Percentiles rank a stretch among this genome's conserved stretches.
Evolutionary conservation across 1,140 invertebrate genomes (phyloP).

Genomic region (Zaprionus camerounensis): DNA sequence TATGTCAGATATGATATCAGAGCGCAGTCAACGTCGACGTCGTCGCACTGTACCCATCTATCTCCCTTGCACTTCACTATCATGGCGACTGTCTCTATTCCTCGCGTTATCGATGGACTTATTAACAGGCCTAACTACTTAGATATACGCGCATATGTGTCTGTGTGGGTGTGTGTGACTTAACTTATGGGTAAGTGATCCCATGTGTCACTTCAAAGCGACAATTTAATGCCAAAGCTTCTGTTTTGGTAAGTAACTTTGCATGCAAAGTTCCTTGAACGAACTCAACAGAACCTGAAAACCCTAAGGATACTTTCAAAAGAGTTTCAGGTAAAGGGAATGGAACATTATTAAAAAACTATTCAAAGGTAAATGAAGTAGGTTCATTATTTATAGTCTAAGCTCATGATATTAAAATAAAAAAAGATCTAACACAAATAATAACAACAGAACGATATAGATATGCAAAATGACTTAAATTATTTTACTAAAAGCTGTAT

Average conservation of each 20-base stretch:
- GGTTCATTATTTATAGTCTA: no score
- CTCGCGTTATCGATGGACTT: conserved; percentile 48
- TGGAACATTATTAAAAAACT: no score
- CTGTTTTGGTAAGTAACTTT: background rate
- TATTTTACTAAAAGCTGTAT: no score
- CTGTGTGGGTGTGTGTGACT: conserved; percentile 29
- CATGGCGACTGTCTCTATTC: conserved; percentile 1
- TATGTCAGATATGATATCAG: conserved; percentile 64
- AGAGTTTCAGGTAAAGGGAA: no score
- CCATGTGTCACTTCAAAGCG: conserved; percentile 33
- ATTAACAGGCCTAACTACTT: conserved; percentile 50
- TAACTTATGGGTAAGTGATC: conserved; percentile 55
- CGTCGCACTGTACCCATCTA: background rate
- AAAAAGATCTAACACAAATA: no score
- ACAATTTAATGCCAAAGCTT: background rate
- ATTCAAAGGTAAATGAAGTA: no score
- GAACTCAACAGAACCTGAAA: no score
- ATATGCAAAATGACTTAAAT: no score
- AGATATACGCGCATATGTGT: conserved; percentile 17
- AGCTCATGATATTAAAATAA: no score
- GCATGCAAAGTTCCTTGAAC: background rate
- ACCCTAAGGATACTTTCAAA: no score
- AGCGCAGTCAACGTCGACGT: conserved; percentile 29
- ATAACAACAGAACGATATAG: no score
- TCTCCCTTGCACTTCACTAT: no score